phyloP scores from a whole-genome alignment of 2,888 invertebrate genomes.

The Acheta domesticus region DNA sequence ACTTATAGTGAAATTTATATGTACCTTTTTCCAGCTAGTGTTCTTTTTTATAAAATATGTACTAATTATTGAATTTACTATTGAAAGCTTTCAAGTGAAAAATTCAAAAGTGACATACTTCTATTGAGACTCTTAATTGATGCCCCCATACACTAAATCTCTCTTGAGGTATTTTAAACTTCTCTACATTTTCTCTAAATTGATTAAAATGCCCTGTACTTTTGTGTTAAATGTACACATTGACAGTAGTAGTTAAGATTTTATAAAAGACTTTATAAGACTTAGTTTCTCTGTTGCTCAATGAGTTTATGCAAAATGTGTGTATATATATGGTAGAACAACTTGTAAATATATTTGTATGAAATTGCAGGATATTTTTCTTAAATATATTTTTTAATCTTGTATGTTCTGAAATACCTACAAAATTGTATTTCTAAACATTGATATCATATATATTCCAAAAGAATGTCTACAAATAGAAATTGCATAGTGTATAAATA shows the following conservation, averaged over 20 bases:
- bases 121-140: too few species aligned
- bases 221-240: slow-evolving; percentile 7
- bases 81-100: too few species aligned
- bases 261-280: slow-evolving; percentile 10
- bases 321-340: background rate
- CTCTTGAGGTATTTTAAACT: too few species aligned
- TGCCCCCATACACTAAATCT: too few species aligned
- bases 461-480: background rate
- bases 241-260: background rate
- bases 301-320: slow-evolving; percentile 11
- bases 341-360: slow-evolving; percentile 9
- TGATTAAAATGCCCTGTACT: background rate
- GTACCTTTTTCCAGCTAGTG: too few species aligned
- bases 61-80: too few species aligned
- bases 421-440: slow-evolving; percentile 3
- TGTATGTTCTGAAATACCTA: background rate
- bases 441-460: background rate
- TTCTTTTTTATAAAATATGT: too few species aligned
- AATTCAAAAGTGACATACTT: too few species aligned
- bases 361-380: slow-evolving; percentile 9
- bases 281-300: slow-evolving; percentile 1
- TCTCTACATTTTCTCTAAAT: too few species aligned
- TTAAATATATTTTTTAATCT: slow-evolving; percentile 10
- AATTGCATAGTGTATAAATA: background rate
- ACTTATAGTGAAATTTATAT: too few species aligned